phyloP scores from a whole-genome alignment of 1,140 invertebrate species.

The Sesamia nonagrioides region DNA sequence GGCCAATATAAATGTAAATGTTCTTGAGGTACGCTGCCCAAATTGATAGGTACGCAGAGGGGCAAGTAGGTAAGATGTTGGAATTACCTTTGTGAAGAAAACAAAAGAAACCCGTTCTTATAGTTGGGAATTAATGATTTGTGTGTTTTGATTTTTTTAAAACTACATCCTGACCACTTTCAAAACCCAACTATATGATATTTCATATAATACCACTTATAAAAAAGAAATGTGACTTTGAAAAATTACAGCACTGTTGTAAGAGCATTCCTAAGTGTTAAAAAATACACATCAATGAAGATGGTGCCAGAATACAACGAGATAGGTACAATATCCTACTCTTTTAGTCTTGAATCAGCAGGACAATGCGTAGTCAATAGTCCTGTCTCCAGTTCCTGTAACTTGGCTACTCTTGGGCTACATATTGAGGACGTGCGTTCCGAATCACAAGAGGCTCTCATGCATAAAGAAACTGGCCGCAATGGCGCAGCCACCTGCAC shows the following conservation, averaged over 20 bases:
- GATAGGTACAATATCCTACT: no score
- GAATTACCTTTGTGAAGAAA: conserved; percentile 1
- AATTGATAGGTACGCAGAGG: conserved; percentile 11
- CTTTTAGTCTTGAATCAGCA: background rate
- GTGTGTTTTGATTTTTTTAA: background rate
- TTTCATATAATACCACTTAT: no score
- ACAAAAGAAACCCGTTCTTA: background rate
- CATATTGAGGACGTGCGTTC: conserved; percentile 71
- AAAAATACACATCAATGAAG: no score
- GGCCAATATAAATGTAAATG: conserved; percentile 85
- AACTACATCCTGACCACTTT: no score
- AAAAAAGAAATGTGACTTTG: no score
- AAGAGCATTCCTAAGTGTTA: no score
- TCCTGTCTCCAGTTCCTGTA: background rate
- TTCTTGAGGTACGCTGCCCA: conserved; percentile 63
- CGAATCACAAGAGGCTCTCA: conserved; percentile 74
- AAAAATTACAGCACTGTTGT: background rate
- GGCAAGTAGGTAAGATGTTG: background rate
- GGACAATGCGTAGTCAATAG: background rate
- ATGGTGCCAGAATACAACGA: no score
- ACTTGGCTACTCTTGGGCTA: conserved; percentile 59
- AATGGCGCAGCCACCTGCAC: conserved; percentile 69
- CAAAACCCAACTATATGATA: no score
- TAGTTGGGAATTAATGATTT: background rate
- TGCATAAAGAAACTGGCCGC: conserved; percentile 79